Percentiles rank a stretch among this genome's conserved stretches.
Evolutionary conservation across 30 jellyfish, hydroid and myxozoan genomes (phyloP).

Genomic region (Mastigias papua): DNA sequence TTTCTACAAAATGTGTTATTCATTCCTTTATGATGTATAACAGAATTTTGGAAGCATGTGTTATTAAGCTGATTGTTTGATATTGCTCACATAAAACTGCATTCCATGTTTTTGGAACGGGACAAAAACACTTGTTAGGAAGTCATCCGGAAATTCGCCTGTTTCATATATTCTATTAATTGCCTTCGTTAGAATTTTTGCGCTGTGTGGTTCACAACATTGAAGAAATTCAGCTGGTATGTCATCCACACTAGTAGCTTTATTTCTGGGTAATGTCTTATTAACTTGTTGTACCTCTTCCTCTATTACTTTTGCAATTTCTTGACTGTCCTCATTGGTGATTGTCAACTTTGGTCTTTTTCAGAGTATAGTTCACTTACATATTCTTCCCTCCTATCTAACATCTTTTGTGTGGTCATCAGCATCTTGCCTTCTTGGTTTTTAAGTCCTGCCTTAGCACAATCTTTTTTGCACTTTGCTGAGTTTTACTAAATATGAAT

Average conservation of each 20-base stretch:
- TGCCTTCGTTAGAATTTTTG: background rate
- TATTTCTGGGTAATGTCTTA: background rate
- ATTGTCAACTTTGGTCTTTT: background rate
- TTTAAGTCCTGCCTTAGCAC: background rate
- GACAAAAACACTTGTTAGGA: slow-evolving; percentile 6
- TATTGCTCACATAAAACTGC: slow-evolving; percentile 24
- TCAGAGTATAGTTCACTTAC: slow-evolving; percentile 29
- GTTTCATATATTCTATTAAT: slow-evolving; percentile 14
- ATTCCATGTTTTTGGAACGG: slow-evolving; percentile 1
- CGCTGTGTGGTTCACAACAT: background rate
- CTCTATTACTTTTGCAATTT: background rate
- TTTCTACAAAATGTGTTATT: slow-evolving; percentile 15
- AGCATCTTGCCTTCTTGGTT: background rate
- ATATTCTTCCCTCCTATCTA: slow-evolving; percentile 52
- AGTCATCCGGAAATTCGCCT: slow-evolving; percentile 21
- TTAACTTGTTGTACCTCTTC: slow-evolving; percentile 9
- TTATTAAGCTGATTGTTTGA: slow-evolving; percentile 30
- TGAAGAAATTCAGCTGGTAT: slow-evolving; percentile 43
- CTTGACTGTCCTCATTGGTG: background rate
- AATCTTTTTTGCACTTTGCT: background rate
- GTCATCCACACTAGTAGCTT: slow-evolving; percentile 27
- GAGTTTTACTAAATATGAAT: too few species aligned
- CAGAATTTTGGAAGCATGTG: slow-evolving; percentile 39
- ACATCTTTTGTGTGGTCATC: background rate
- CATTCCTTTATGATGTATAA: slow-evolving; percentile 32